Base-by-base conservation (phyloP, 2,797 vertebrate genomes). In the Pyrocephalus nanus region DNA sequence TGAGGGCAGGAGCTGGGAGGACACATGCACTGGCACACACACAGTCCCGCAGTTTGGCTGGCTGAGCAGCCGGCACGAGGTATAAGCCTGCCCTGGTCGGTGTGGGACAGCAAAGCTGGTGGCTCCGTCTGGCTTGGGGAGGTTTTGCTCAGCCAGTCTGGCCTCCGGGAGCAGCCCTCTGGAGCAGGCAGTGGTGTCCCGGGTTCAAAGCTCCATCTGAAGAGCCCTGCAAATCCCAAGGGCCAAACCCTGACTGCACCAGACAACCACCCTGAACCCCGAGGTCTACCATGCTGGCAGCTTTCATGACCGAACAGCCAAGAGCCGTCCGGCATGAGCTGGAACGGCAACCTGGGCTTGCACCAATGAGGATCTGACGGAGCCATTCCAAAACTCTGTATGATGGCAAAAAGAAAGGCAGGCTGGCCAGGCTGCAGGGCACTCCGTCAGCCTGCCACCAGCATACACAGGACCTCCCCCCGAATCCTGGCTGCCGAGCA, bases 241-340 rank as follows among this genome's bases (percentile, higher is more conserved):
- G 19, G 12, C 10, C 27, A 48, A 80, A 43, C 30, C 17, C 36
- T 47, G 19, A 5, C 10, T 0, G 0, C 2, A 2, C 14, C 66
- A 48, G 65, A 51, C 69, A 60, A 64, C 16, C 27, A 18, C 20
- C n/a, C 64, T 11, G 69, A 66, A 47, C 4, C 5, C 17, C 14
- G 1, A 2, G 20, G 23, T 22, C 86, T 84, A 42, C 54, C 2
- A 6, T 0, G 0, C 50, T 1, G 3, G 29, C 71, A 73, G 58
- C 34, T 82, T 48, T 32, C 21, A 0, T 0, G 3, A 38, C 60
- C 5, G 1, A 6, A 54, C 8, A 81, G 45, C 47, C 0, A 0
- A 36, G 42, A 72, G 62, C 71, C 2, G 3, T 23, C 29, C 1
- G 3, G 47, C 0, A 1, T 2, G 3, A 15, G 47, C 81, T 72